These are phyloP conservation scores for Gonatopus flavifemur DNA, from an alignment of 1,140 invertebrate genomes.

Conservation along the genomic window DNA sequence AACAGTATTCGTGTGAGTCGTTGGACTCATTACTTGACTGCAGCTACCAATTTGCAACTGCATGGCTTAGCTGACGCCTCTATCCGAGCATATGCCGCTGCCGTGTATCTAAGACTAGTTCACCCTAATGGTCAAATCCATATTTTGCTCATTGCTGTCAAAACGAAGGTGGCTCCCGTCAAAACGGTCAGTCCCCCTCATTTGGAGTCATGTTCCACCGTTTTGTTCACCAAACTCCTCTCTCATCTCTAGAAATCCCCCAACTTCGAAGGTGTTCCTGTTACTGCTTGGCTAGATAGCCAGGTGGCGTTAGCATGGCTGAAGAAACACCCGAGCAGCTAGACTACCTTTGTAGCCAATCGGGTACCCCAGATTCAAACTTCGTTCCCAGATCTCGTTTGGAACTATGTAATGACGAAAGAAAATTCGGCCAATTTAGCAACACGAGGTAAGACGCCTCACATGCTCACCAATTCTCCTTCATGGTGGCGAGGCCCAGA, in stretches of 20 bases:
- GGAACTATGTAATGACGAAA: not conserved
- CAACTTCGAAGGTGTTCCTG: constrained; percentile 11
- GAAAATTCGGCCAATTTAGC: not conserved
- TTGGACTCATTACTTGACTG: constrained; percentile 12
- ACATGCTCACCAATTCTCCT: not conserved
- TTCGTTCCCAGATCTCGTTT: not conserved
- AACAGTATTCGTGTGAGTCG: not conserved
- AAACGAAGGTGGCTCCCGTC: constrained; percentile 35
- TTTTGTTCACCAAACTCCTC: constrained; percentile 10
- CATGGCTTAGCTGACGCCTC: constrained; percentile 29
- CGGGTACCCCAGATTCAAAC: not conserved
- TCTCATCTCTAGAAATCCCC: not conserved
- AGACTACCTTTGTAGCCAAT: not conserved
- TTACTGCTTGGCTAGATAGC: constrained; percentile 39
- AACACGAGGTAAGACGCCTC: not conserved
- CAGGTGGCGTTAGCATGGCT: constrained; percentile 23
- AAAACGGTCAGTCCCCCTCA: too few relatives aligned
- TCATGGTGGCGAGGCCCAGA: not conserved
- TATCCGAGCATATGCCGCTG: constrained; percentile 15
- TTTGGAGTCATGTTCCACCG: too few relatives aligned
- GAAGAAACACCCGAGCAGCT: too few relatives aligned
- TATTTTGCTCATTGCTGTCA: constrained; percentile 23
- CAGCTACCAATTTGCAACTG: not conserved
- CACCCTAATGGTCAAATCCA: not conserved
- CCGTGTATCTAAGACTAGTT: constrained; percentile 16